A percentile compares a stretch with the other conserved stretches of the same genome.
phyloP scores from a whole-genome alignment of 1,140 invertebrate species.

The Heliconius eleuchia region DNA sequence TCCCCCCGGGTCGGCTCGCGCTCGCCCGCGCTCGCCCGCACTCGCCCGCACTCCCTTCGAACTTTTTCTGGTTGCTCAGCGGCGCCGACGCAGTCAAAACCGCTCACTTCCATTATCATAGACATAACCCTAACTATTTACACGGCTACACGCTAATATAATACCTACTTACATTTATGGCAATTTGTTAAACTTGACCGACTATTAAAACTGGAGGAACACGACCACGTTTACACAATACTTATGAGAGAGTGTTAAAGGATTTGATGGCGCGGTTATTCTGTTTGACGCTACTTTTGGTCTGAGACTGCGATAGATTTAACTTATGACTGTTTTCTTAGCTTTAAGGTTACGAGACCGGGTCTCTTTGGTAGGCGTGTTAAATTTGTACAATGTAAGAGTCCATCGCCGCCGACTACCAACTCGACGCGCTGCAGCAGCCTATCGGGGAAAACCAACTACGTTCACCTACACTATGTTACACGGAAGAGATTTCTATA shows the following conservation, averaged over 20 bases:
- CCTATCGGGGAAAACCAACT: constrained; percentile 66
- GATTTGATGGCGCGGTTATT: constrained; percentile 74
- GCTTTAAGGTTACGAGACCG: constrained; percentile 80
- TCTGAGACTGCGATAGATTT: constrained; percentile 60
- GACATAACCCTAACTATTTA: constrained; percentile 76
- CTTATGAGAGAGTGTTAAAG: constrained; percentile 78
- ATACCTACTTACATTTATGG: constrained; percentile 80
- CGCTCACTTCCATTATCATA: constrained; percentile 68
- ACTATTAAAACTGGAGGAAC: constrained; percentile 80
- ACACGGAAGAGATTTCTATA: constrained; percentile 79
- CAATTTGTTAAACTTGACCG: constrained; percentile 80
- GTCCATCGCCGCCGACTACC: constrained; percentile 61
- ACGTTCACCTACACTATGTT: constrained; percentile 75
- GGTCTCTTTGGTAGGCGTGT: constrained; percentile 82
- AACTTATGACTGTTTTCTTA: constrained; percentile 79
- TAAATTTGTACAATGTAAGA: constrained; percentile 81
- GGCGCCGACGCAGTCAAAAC: constrained; percentile 69
- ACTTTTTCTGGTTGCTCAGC: constrained; percentile 76
- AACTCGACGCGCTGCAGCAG: constrained; percentile 54
- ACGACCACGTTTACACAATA: constrained; percentile 80
- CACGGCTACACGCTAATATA: constrained; percentile 73
- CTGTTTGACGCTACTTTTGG: constrained; percentile 61
- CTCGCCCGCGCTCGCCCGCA: constrained; percentile 37
- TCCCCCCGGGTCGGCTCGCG: constrained; percentile 42
- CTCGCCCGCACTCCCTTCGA: constrained; percentile 52